Conservation (phyloP, 1,140 invertebrate species). For the Thrips palmi region DNA sequence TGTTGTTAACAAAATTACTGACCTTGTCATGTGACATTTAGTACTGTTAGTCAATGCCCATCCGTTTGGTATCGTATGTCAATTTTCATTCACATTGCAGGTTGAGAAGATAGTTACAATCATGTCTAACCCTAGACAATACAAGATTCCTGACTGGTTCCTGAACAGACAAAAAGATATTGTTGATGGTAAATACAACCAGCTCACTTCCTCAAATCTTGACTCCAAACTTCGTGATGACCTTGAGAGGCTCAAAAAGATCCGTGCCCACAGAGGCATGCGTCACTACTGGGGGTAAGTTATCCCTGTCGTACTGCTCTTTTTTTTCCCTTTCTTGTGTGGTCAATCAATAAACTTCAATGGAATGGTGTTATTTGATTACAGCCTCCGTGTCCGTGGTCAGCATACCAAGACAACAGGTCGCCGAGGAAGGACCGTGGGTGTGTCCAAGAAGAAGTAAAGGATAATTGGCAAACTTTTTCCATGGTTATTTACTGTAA, state of each 20-base stretch:
- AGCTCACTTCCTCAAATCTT: slow-evolving; percentile 76
- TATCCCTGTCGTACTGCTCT: slow-evolving; percentile 4
- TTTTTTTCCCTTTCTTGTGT: too few species aligned
- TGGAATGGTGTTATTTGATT: too few species aligned
- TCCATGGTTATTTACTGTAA: too few species aligned
- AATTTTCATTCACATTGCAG: slow-evolving; percentile 29
- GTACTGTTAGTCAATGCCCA: too few species aligned
- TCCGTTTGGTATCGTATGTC: too few species aligned
- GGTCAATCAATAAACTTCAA: too few species aligned
- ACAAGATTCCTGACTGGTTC: slow-evolving; percentile 99
- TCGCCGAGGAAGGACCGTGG: slow-evolving; percentile 92
- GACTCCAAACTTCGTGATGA: slow-evolving; percentile 98
- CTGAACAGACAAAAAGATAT: slow-evolving; percentile 99
- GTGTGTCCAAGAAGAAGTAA: slow-evolving; percentile 99
- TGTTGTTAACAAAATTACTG: too few species aligned
- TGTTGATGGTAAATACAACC: slow-evolving; percentile 94
- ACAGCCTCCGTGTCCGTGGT: slow-evolving; percentile 82
- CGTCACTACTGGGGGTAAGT: slow-evolving; percentile 86
- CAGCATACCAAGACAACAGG: slow-evolving; percentile 99
- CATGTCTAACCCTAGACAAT: slow-evolving; percentile 92
- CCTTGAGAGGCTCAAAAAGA: slow-evolving; percentile 94
- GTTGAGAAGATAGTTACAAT: slow-evolving; percentile 96
- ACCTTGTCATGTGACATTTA: too few species aligned
- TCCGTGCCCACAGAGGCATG: slow-evolving; percentile 86
- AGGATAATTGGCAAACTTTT: too few species aligned